phyloP scores from a whole-genome alignment of 2,797 vertebrate species.

The Lates japonicus region DNA sequence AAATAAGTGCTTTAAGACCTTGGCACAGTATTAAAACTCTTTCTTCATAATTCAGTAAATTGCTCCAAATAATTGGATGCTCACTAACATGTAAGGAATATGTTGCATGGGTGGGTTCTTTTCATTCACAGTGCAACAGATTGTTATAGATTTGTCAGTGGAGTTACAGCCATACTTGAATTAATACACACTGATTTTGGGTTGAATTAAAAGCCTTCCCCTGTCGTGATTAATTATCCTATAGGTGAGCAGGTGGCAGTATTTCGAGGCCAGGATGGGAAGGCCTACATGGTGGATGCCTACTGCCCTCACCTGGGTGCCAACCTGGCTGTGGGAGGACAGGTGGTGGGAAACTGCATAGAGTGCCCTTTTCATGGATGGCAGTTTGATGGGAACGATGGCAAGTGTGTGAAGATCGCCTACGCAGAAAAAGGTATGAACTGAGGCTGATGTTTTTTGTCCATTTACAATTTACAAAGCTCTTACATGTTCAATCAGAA shows the following conservation, averaged over 20 bases:
- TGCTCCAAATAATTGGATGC: not conserved
- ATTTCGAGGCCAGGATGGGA: slow-evolving; percentile 83
- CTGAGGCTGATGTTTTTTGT: not conserved
- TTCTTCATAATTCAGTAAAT: too few species aligned
- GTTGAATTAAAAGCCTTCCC: slow-evolving; percentile 1
- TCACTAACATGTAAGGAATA: not conserved
- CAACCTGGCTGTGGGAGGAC: slow-evolving; percentile 86
- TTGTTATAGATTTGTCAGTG: not conserved
- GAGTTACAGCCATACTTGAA: not conserved
- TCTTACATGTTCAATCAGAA: not conserved
- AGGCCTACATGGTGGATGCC: slow-evolving; percentile 83
- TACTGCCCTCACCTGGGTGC: slow-evolving; percentile 91
- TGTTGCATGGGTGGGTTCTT: not conserved
- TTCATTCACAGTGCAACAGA: not conserved
- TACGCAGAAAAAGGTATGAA: slow-evolving; percentile 86
- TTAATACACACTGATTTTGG: not conserved
- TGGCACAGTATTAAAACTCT: not conserved
- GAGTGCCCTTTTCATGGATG: slow-evolving; percentile 92
- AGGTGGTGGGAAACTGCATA: slow-evolving; percentile 86
- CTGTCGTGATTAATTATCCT: not conserved
- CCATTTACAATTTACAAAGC: not conserved
- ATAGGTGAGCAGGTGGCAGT: slow-evolving; percentile 85
- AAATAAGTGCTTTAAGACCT: not conserved
- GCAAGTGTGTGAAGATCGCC: slow-evolving; percentile 85
- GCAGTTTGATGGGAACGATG: slow-evolving; percentile 86